Conservation (phyloP, 2,113 vertebrate genomes). For the Charina bottae region DNA sequence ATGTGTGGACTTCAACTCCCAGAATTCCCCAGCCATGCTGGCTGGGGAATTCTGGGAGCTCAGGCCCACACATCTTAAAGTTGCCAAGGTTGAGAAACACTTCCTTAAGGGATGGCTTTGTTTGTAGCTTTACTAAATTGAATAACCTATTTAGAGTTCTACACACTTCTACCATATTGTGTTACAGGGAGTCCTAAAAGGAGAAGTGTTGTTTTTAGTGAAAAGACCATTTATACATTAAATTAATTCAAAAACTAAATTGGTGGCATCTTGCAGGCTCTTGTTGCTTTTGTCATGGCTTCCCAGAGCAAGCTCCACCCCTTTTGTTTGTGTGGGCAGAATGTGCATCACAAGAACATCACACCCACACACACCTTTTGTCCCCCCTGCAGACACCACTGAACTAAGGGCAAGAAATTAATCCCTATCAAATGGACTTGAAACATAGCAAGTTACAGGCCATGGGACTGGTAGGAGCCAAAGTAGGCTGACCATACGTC, state of each 20-base stretch:
- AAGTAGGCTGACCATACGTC: no score
- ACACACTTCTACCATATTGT: neutral
- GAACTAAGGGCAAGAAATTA: neutral
- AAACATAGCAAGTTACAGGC: neutral
- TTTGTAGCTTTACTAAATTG: neutral
- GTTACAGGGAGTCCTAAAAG: neutral
- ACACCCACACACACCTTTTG: neutral
- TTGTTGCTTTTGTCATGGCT: neutral
- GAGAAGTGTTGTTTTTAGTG: neutral
- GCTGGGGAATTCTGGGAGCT: no score
- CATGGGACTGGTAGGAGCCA: neutral
- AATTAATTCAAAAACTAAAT: neutral
- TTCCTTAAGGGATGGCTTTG: neutral
- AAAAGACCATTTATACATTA: neutral
- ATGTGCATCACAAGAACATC: neutral
- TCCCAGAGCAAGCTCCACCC: neutral
- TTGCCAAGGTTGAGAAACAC: no score
- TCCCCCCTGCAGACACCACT: neutral
- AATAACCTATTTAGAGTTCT: neutral
- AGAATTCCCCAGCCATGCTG: no score
- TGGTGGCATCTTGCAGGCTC: neutral
- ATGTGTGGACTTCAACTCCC: no score
- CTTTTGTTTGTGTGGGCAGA: neutral
- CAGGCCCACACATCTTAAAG: no score
- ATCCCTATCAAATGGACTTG: neutral